Evolutionary conservation across 1,140 invertebrate genomes (phyloP).

Genomic region (Tetragnatha versicolor): DNA sequence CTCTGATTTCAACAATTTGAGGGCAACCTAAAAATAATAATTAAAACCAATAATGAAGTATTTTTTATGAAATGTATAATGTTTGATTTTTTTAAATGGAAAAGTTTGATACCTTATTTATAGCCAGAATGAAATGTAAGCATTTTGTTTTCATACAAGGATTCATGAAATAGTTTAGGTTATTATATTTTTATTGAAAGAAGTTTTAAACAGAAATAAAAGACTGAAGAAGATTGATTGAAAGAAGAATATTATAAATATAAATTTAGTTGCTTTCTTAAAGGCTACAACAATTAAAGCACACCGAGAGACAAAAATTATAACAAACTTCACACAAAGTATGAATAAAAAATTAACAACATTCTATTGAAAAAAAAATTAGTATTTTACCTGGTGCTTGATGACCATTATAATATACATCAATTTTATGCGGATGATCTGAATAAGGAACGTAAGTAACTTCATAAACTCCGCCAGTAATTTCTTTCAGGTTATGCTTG

Average conservation of each 20-base stretch:
- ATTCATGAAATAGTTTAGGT: too few relatives aligned
- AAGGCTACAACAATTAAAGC: neutral
- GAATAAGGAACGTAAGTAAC: conserved; percentile 83
- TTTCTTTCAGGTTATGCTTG: conserved; percentile 73
- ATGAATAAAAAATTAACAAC: neutral
- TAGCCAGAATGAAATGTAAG: neutral
- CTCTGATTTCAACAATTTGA: conserved; percentile 67
- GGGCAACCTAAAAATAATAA: conserved; percentile 65
- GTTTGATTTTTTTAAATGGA: neutral
- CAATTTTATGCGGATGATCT: conserved; percentile 83
- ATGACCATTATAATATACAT: conserved; percentile 77
- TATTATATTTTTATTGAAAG: too few relatives aligned
- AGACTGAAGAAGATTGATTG: too few relatives aligned
- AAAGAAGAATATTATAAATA: too few relatives aligned
- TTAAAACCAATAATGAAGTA: neutral
- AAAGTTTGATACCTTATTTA: too few relatives aligned
- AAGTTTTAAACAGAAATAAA: too few relatives aligned
- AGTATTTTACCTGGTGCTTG: conserved; percentile 62
- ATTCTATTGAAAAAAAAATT: conserved; percentile 49
- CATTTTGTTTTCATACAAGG: too few relatives aligned
- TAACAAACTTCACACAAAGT: conserved; percentile 40
- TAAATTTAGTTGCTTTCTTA: too few relatives aligned
- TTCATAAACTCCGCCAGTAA: conserved; percentile 67
- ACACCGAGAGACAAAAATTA: neutral
- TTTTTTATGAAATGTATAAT: neutral